Percentiles rank a stretch among this genome's conserved stretches.
Conservation (phyloP, 2,113 vertebrate species). For the Nesoenas mayeri region DNA sequence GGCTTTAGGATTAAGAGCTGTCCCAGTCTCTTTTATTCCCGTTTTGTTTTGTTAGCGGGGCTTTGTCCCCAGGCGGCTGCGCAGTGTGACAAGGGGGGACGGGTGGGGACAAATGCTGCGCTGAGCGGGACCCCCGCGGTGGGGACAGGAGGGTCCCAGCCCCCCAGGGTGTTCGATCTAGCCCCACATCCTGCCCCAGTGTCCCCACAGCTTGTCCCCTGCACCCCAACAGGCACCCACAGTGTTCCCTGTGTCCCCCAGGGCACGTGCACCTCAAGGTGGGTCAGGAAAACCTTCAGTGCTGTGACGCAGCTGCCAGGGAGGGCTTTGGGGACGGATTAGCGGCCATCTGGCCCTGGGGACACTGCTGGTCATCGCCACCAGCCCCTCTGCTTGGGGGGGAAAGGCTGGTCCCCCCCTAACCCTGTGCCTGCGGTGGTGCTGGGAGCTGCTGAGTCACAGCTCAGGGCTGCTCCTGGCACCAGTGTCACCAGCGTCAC, state of each 20-base stretch:
- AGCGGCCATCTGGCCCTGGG: not conserved
- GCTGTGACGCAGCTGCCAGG: not conserved
- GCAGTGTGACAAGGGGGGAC: not conserved
- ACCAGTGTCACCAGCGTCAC: not conserved
- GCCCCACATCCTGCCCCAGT: no score
- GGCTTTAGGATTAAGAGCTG: not conserved
- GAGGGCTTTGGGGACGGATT: not conserved
- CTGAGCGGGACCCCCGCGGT: accelerated
- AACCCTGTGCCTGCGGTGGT: no score
- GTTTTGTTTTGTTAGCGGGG: not conserved
- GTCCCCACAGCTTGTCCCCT: accelerated
- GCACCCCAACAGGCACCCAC: accelerated
- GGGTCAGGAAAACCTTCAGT: not conserved
- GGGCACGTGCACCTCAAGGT: accelerated
- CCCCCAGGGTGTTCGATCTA: no score
- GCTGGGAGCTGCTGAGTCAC: constrained; percentile 6
- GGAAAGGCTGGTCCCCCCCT: not conserved
- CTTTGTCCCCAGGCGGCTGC: not conserved
- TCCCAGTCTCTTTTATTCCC: not conserved
- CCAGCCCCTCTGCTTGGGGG: not conserved
- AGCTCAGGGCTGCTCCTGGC: not conserved
- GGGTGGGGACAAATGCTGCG: not conserved
- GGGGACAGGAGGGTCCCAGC: no score
- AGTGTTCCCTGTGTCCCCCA: accelerated
- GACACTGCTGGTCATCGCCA: no score